Evolutionary conservation across 2,113 vertebrate species (phyloP).

Genomic region (Cricetomys ansorgei): DNA sequence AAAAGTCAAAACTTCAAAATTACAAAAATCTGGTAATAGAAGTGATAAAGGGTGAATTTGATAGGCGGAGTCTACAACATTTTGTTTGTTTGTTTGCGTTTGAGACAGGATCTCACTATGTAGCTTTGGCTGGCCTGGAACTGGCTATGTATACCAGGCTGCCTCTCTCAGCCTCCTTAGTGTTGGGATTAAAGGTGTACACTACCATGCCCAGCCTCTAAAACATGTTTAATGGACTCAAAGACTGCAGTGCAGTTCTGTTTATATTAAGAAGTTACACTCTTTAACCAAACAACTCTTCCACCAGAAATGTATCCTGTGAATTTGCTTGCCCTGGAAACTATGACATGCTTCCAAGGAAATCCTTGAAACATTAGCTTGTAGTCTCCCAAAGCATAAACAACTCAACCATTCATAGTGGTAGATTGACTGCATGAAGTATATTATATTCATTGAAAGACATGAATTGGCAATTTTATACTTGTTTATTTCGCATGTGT

Average conservation of each 20-base stretch:
- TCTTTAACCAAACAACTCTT: slow-evolving; percentile 11
- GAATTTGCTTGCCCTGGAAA: not conserved
- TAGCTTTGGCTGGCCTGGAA: not conserved
- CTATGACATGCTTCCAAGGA: not conserved
- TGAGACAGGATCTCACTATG: not conserved
- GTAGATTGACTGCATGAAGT: not conserved
- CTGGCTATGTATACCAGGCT: too few relatives aligned
- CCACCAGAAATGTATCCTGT: slow-evolving; percentile 5
- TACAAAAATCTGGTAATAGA: not conserved
- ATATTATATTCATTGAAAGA: not conserved
- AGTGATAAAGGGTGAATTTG: not conserved
- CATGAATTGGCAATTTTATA: not conserved
- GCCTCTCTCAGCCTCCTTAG: not conserved
- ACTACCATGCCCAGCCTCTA: not conserved
- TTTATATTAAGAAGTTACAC: slow-evolving; percentile 5
- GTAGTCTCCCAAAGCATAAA: slow-evolving; percentile 6
- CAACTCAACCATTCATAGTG: not conserved
- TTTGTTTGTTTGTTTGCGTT: not conserved
- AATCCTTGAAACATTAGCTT: not conserved
- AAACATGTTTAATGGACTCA: not conserved
- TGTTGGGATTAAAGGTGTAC: not conserved
- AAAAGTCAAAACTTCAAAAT: slow-evolving; percentile 5
- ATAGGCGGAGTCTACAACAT: not conserved
- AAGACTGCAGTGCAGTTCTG: not conserved
- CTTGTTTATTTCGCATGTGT: not conserved